Evolutionary conservation across 2,888 invertebrate species (phyloP).

Genomic region (Lottia gigantea): DNA sequence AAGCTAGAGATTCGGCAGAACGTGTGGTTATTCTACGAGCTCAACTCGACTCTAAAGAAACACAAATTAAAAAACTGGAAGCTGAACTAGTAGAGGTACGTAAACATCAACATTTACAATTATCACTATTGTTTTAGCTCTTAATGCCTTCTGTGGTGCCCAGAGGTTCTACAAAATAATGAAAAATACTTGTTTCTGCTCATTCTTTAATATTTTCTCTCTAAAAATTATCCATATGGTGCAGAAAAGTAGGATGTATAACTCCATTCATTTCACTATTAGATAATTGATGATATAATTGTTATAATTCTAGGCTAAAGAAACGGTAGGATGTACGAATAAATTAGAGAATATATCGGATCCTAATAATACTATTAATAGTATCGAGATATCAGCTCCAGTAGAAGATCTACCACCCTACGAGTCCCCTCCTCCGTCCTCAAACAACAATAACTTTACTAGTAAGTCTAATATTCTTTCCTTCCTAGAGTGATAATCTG

Average conservation of each 20-base stretch:
- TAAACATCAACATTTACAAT: too few species aligned
- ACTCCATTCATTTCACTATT: too few species aligned
- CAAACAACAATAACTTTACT: conserved; percentile 40
- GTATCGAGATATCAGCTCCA: conserved; percentile 54
- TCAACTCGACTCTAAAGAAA: conserved; percentile 86
- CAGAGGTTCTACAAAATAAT: too few species aligned
- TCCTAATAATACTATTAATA: conserved; percentile 37
- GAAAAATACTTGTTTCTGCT: too few species aligned
- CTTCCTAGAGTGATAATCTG: too few species aligned
- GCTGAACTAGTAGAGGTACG: conserved; percentile 84
- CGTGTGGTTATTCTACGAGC: conserved; percentile 86
- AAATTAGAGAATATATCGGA: conserved; percentile 19
- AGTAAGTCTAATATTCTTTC: too few species aligned
- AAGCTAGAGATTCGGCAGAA: conserved; percentile 91
- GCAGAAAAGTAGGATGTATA: too few species aligned
- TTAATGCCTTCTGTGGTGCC: too few species aligned
- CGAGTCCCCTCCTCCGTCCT: conserved; percentile 48
- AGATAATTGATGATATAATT: too few species aligned
- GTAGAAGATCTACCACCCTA: conserved; percentile 59
- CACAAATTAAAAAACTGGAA: conserved; percentile 85
- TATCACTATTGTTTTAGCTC: too few species aligned
- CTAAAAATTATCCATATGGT: too few species aligned
- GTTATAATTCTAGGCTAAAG: conserved; percentile 34
- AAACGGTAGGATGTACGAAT: conserved; percentile 34
- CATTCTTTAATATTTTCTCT: too few species aligned